phyloP scores from a whole-genome alignment of 2,113 vertebrate genomes.

The Cebus imitator region DNA sequence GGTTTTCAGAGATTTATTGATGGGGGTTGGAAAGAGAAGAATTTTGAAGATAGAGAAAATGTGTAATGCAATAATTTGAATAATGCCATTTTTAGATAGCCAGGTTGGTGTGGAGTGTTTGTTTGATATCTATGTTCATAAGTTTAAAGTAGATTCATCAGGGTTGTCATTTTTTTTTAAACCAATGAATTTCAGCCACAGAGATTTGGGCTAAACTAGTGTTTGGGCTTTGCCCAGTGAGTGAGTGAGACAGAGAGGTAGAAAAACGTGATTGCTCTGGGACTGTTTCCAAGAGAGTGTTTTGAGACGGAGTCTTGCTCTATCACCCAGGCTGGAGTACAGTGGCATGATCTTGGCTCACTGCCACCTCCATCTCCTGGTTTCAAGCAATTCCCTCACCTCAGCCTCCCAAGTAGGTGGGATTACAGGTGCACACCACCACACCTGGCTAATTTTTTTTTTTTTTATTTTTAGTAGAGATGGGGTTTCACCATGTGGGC shows the following conservation, averaged over 20 bases:
- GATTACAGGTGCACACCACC: too few species aligned
- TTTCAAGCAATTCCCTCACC: too few species aligned
- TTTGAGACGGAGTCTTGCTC: too few species aligned
- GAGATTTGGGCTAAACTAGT: background rate
- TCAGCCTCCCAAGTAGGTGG: too few species aligned
- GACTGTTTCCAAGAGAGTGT: background rate
- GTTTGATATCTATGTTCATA: background rate
- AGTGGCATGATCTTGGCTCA: too few species aligned
- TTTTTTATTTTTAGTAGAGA: too few species aligned
- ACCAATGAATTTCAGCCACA: background rate
- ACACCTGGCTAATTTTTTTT: too few species aligned
- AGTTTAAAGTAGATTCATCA: background rate
- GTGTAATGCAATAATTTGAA: background rate
- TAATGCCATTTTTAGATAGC: background rate
- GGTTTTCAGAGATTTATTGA: background rate
- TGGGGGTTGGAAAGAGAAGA: background rate
- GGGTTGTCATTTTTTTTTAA: background rate
- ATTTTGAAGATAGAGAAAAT: background rate
- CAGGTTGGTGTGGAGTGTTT: background rate
- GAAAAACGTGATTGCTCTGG: background rate
- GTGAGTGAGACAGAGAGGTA: background rate
- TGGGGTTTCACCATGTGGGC: too few species aligned
- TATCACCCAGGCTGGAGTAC: too few species aligned
- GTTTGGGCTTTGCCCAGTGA: background rate
- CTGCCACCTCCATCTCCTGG: too few species aligned